Conservation (phyloP, 2,113 vertebrate species). For the Gasterosteus nipponicus region DNA sequence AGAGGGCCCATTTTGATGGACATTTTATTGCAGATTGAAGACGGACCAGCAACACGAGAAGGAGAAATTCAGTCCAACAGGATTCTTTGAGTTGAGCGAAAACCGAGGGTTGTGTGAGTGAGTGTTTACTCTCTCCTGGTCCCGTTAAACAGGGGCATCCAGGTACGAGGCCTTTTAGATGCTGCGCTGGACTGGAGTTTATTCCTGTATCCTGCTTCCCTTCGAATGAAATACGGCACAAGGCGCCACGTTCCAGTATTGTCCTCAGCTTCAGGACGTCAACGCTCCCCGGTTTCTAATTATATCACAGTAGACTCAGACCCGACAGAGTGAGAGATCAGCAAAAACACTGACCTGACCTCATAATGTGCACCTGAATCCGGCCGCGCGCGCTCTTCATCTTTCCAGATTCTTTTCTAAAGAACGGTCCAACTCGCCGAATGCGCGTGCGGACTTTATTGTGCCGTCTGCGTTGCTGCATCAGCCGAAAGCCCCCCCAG, state of each 20-base stretch:
- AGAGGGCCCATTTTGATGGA: slow-evolving; percentile 25
- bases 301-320: slow-evolving; percentile 27
- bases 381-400: neutral
- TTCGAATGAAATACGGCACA: neutral
- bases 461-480: slow-evolving; percentile 43
- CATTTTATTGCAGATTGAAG: neutral
- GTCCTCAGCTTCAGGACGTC: slow-evolving; percentile 6
- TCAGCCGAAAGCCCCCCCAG: slow-evolving; percentile 26
- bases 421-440: slow-evolving; percentile 18
- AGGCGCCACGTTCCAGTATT: slow-evolving; percentile 22
- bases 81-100: neutral
- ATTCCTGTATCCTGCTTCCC: neutral
- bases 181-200: neutral
- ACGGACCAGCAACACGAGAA: neutral
- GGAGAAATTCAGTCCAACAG: slow-evolving; percentile 3
- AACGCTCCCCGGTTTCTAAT: slow-evolving; percentile 11
- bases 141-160: slow-evolving; percentile 12
- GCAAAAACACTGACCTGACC: slow-evolving; percentile 17
- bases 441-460: slow-evolving; percentile 38
- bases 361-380: slow-evolving; percentile 22
- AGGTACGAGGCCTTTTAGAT: slow-evolving; percentile 17
- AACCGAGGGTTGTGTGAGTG: neutral
- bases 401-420: slow-evolving; percentile 9
- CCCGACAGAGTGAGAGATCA: slow-evolving; percentile 39
- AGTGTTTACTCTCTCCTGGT: neutral